Percentiles rank a stretch among this genome's conserved stretches.
These are phyloP conservation scores for Sciurus carolinensis DNA, from an alignment of 2,797 vertebrate genomes.

Conservation along the genomic window DNA sequence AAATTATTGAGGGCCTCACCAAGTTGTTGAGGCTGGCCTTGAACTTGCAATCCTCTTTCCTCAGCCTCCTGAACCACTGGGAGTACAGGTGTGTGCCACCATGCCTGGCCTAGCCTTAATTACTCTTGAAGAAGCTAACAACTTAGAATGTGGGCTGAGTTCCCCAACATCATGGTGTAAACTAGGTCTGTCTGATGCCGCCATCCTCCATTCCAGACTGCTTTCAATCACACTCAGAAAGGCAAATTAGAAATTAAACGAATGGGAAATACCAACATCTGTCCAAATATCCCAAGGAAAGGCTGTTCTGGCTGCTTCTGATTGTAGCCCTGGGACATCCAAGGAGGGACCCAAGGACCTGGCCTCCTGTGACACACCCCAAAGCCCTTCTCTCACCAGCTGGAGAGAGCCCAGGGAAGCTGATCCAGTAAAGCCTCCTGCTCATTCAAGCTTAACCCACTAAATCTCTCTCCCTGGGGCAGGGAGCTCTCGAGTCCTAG, in stretches of 20 bases:
- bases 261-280: neutral
- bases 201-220: neutral
- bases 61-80: too few relatives aligned
- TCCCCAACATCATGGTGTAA: neutral
- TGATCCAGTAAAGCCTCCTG: slow-evolving; percentile 74
- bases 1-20: too few relatives aligned
- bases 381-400: slow-evolving; percentile 39
- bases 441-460: slow-evolving; percentile 68
- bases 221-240: slow-evolving; percentile 5
- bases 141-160: slow-evolving; percentile 51
- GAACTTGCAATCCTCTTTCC: too few relatives aligned
- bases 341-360: slow-evolving; percentile 5
- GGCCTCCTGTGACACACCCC: neutral
- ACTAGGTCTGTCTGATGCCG: neutral
- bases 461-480: slow-evolving; percentile 50
- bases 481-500: slow-evolving; percentile 23
- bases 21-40: too few relatives aligned
- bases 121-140: slow-evolving; percentile 57
- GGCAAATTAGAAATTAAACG: slow-evolving; percentile 32
- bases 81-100: too few relatives aligned
- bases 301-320: slow-evolving; percentile 4
- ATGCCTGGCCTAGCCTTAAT: neutral
- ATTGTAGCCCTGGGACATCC: slow-evolving; percentile 23
- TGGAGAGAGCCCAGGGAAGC: slow-evolving; percentile 52
- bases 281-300: slow-evolving; percentile 14